Evolutionary conservation across 2,113 vertebrate genomes (phyloP), one percentile per base, ranked within the genome.

Genomic region (Hippocampus abdominalis): DNA sequence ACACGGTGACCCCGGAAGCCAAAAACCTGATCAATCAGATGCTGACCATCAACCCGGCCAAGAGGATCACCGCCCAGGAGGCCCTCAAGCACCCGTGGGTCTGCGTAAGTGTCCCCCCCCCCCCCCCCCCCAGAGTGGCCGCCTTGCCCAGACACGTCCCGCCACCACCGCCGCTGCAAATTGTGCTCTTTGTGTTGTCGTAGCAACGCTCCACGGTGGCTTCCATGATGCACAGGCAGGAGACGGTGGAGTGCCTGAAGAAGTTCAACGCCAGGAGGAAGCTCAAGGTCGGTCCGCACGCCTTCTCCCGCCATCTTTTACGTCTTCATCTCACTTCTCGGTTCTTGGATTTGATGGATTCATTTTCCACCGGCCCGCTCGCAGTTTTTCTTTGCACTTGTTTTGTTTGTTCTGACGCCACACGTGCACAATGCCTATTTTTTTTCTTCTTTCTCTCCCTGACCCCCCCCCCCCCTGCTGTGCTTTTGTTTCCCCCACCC

Each of bases 21-120:
- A 98, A 98, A 91, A 98, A 98, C 91, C 95, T 98, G 85, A 98
- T 98, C 92, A 98, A 98, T 85, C 96, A 98, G 93, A 98, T 98
- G 97, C 74, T 98, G 84, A 98, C 96, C 80, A 98, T 98, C 87
- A 98, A 98, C 87, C 97, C 97, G 0, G 94, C 95, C 88, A 98
- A 98, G 87, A 94, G 97, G 89, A 98, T 98, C 91, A 98, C 96
- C 0, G 96, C 97, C 65, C 95, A 98, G 1, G 96, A 98, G 89
- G 96, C 97, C 57, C 95, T 98, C 69, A 98, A 96, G 88, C 96
- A 98, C 88, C 96, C 96, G 4, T 98, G 97, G 97, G 96, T 98
- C 95, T 98, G 96, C 89, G 97, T 98, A 93, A 95, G 97, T 96
- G 74, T 77, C 82, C n/a, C 65, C 27, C 56, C n/a, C n/a, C n/a